Evolutionary conservation across 2,113 vertebrate species (phyloP).

Genomic region (Anarhynchus alexandrinus): DNA sequence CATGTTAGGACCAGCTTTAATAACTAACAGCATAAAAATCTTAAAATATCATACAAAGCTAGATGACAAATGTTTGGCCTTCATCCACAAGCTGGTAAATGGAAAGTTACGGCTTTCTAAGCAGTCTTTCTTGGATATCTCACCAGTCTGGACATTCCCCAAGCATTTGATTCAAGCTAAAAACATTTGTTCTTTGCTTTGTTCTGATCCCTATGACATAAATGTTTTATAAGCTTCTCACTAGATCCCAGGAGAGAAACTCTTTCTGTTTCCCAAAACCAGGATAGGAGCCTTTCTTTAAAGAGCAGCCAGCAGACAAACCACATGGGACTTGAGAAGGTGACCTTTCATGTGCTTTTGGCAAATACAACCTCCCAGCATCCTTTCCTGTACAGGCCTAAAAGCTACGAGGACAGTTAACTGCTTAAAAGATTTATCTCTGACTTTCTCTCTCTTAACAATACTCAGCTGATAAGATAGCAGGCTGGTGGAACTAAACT

Average conservation of each 20-base stretch:
- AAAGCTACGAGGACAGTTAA: not conserved
- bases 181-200: conserved; percentile 10
- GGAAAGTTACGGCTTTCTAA: not conserved
- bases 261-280: not conserved
- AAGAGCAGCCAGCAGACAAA: not conserved
- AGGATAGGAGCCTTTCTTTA: not conserved
- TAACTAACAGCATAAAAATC: not conserved
- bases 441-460: not conserved
- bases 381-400: not conserved
- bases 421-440: not conserved
- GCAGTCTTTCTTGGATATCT: not conserved
- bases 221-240: not conserved
- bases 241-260: not conserved
- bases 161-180: not conserved
- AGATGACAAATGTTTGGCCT: not conserved
- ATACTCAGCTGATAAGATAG: not conserved
- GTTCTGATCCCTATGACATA: not conserved
- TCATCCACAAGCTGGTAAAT: not conserved
- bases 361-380: not conserved
- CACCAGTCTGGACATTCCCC: not conserved
- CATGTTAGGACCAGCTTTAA: not conserved
- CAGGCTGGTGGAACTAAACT: not conserved
- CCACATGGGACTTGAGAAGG: not conserved
- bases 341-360: not conserved
- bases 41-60: not conserved